These are phyloP conservation scores for Sclerurus mexicanus DNA, from an alignment of 2,113 vertebrate genomes.

Conservation along the genomic window DNA sequence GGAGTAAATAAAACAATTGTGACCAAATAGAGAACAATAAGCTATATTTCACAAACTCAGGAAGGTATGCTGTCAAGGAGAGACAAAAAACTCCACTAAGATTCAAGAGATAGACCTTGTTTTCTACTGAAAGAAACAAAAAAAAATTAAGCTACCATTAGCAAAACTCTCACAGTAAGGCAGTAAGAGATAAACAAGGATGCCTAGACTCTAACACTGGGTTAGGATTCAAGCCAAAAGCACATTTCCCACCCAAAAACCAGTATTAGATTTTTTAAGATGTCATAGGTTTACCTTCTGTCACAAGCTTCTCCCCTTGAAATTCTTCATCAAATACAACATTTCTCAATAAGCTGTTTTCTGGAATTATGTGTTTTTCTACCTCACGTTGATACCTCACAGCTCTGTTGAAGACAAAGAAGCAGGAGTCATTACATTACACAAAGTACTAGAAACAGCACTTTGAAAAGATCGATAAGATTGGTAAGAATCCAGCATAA, in stretches of 20 bases:
- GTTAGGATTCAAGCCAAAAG: background rate
- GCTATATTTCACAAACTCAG: background rate
- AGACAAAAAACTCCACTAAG: background rate
- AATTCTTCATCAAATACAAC: constrained; percentile 87
- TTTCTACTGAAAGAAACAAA: background rate
- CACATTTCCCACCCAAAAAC: rapidly evolving
- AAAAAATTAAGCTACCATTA: background rate
- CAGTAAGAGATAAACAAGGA: background rate
- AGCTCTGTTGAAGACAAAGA: constrained; percentile 48
- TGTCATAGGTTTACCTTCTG: constrained; percentile 77
- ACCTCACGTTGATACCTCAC: constrained; percentile 73
- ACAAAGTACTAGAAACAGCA: background rate
- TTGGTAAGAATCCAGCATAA: background rate
- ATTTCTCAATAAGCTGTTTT: constrained; percentile 80
- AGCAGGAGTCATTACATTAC: background rate
- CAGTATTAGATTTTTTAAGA: background rate
- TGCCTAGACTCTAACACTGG: background rate
- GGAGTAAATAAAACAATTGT: background rate
- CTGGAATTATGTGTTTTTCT: constrained; percentile 76
- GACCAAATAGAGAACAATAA: background rate
- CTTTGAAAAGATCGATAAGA: background rate
- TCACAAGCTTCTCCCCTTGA: constrained; percentile 82
- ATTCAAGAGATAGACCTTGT: background rate
- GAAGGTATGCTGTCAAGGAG: background rate
- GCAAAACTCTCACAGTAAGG: background rate